Evolutionary conservation across 2,888 invertebrate genomes (phyloP).

Genomic region (Drosophila robusta): DNA sequence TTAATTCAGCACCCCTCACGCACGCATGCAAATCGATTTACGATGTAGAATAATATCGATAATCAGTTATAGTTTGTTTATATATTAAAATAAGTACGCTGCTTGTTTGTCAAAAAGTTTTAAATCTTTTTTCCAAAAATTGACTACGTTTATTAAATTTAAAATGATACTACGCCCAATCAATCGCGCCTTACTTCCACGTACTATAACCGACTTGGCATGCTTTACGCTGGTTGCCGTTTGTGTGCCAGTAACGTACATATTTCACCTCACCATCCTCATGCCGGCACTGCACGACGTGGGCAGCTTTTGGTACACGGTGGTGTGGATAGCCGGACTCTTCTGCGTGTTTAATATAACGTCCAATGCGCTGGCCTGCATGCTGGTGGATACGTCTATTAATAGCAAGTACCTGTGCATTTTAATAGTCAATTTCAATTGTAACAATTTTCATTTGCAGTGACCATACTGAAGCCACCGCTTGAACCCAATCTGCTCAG

Average conservation of each 20-base stretch:
- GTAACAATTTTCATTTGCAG: constrained; percentile 51
- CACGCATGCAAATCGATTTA: neutral
- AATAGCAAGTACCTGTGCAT: constrained; percentile 84
- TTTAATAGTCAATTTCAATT: neutral
- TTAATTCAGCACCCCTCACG: neutral
- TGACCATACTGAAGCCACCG: constrained; percentile 79
- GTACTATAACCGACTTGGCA: constrained; percentile 71
- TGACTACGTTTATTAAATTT: constrained; percentile 2
- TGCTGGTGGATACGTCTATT: constrained; percentile 92
- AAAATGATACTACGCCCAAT: constrained; percentile 71
- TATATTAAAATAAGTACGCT: constrained; percentile 2
- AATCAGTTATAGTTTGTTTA: constrained; percentile 11
- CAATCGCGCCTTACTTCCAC: constrained; percentile 59
- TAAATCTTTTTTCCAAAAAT: constrained; percentile 10
- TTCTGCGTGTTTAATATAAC: constrained; percentile 92
- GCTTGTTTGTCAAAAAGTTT: constrained; percentile 13
- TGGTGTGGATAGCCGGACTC: constrained; percentile 88
- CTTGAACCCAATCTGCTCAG: constrained; percentile 82
- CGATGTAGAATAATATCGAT: constrained; percentile 26
- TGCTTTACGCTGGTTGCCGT: constrained; percentile 76
- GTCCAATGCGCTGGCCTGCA: constrained; percentile 91
- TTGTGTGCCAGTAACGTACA: constrained; percentile 82
- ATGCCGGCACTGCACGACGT: constrained; percentile 88
- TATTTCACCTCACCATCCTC: constrained; percentile 88
- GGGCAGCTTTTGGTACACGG: constrained; percentile 86